Evolutionary conservation across 1,140 invertebrate species (phyloP), one percentile per base, ranked within the genome.

Genomic region (Ips typographus): DNA sequence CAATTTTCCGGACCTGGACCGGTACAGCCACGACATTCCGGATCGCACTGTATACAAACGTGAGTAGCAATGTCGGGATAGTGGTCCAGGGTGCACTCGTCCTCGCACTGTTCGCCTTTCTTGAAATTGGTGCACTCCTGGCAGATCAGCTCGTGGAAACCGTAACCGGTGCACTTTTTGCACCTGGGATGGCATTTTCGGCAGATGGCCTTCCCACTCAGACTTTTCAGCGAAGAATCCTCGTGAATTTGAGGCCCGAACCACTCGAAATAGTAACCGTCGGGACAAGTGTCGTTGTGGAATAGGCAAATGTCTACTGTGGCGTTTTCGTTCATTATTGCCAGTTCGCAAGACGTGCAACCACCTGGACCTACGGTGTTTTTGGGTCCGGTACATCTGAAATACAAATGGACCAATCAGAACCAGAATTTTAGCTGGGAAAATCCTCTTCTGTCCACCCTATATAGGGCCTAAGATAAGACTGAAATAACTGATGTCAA

Each of bases 131-230:
- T 86, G 78, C 94, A 98, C 73, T 94, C 89, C 76, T 91, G 88
- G 78, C 94, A 96, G 4, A 93, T 88, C 75, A 89, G 87, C 66
- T 89, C 87, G 73, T 95, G 93, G 71, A 94, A 92, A 6, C 94
- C 94, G 77, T 91, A 95, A 3, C 90, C 92, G 44, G 88, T 91
- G 80, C 96, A 98, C 51, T 90, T 90, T 71, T 91, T 90, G 78
- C 96, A 98, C 7, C 92, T 85, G 0, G 91, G 88, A 83, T 98
- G 94, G 78, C 96, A 98, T 77, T 90, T 94, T 58, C 92, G 84
- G 76, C 95, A 97, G 7, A 94, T 88, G 1, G 85, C 89, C 83
- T 94, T 95, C 66, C 89, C 92, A 43, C 88, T 91, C 63, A 90
- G 79, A 3, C 84, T 84, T 77, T 87, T 91, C 69, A 89, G 82